Evolutionary conservation across 2,797 vertebrate species (phyloP).

Genomic region (Emys orbicularis): DNA sequence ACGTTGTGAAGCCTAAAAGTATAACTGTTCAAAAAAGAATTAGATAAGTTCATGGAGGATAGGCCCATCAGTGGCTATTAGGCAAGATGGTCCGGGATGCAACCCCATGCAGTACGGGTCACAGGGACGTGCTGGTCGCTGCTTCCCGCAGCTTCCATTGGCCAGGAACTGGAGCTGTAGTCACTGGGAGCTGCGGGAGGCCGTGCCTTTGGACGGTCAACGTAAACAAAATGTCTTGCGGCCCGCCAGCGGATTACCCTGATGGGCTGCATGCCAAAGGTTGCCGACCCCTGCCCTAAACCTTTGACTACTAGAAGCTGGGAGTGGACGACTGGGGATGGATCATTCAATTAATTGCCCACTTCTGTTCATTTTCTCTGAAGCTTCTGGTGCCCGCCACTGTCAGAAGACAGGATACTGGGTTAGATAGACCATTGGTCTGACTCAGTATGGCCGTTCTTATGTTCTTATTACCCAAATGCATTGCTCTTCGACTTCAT

Average conservation of each 20-base stretch:
- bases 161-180: no score
- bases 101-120: fast-evolving
- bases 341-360: not conserved
- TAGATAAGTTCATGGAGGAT: not conserved
- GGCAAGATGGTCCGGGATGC: not conserved
- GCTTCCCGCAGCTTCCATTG: no score
- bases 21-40: not conserved
- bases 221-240: no score
- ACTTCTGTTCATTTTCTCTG: not conserved
- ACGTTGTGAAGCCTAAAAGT: not conserved
- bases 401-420: not conserved
- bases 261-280: no score
- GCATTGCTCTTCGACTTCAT: not conserved
- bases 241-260: no score
- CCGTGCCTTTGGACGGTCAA: no score
- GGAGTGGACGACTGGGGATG: not conserved
- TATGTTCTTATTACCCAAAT: not conserved
- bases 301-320: not conserved
- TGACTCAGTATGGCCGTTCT: not conserved
- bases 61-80: not conserved
- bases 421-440: not conserved
- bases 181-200: no score
- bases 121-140: no score
- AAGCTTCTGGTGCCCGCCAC: not conserved
- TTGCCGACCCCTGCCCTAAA: not conserved